Evolutionary conservation across 1,140 invertebrate genomes (phyloP).

Genomic region (Drosophila kurseongensis): DNA sequence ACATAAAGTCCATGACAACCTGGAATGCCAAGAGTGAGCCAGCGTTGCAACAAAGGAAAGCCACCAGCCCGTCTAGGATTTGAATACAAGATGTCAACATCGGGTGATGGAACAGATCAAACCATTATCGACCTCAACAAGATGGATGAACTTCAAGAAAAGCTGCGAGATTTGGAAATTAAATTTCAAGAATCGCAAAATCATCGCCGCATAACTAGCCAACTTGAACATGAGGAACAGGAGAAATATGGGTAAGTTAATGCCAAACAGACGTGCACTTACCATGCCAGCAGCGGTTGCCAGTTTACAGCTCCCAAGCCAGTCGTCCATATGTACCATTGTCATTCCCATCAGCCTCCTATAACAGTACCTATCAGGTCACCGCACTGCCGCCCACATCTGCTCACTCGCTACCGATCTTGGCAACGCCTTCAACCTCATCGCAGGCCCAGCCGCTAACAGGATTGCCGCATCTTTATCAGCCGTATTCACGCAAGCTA

Average conservation of each 20-base stretch:
- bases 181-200: background rate
- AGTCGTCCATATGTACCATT: background rate
- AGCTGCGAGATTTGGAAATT: background rate
- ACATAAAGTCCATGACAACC: no score
- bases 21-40: background rate
- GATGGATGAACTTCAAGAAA: background rate
- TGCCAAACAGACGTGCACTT: slow-evolving; percentile 1
- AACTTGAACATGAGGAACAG: background rate
- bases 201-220: no score
- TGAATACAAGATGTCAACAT: background rate
- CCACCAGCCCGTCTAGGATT: background rate
- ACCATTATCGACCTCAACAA: background rate
- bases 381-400: no score
- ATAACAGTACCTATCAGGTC: background rate
- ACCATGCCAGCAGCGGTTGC: background rate
- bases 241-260: background rate
- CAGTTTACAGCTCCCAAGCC: background rate
- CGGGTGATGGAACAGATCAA: background rate
- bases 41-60: background rate
- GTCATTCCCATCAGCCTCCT: background rate
- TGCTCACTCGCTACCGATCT: no score
- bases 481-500: background rate
- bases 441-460: background rate
- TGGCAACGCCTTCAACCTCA: background rate
- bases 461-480: background rate